These are phyloP conservation scores for Leptodactylus fallax DNA, from an alignment of 2,797 vertebrate genomes.

Conservation along the genomic window DNA sequence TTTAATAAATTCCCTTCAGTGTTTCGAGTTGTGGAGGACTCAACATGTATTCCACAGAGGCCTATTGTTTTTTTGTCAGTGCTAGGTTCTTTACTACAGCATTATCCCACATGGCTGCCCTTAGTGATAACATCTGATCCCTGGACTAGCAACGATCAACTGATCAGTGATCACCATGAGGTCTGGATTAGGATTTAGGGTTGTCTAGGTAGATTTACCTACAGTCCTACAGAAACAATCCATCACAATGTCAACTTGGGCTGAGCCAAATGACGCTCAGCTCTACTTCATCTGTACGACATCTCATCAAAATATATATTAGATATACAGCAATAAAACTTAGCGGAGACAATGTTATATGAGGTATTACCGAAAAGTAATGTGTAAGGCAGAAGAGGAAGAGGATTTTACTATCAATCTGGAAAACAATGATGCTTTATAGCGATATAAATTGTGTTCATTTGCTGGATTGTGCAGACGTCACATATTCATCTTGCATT, in stretches of 20 bases:
- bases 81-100: too few species aligned
- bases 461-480: background rate
- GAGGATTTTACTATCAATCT: conserved; percentile 9
- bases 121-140: background rate
- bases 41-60: too few species aligned
- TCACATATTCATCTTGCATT: background rate
- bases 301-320: background rate
- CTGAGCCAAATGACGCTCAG: background rate
- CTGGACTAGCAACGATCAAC: background rate
- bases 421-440: background rate
- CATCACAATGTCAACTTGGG: background rate
- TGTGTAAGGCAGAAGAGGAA: background rate
- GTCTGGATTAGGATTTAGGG: too few species aligned
- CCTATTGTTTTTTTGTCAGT: too few species aligned
- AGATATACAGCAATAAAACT: background rate
- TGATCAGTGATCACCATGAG: background rate
- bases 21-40: too few species aligned
- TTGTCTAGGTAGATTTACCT: too few species aligned
- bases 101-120: too few species aligned
- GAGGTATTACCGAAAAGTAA: background rate
- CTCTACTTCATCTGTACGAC: background rate
- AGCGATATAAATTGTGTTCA: background rate
- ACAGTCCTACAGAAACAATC: background rate
- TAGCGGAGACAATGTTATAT: background rate
- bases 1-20: too few species aligned